These are phyloP conservation scores for Danaus chrysippus DNA, from an alignment of 2,888 invertebrate genomes.

Conservation along the genomic window DNA sequence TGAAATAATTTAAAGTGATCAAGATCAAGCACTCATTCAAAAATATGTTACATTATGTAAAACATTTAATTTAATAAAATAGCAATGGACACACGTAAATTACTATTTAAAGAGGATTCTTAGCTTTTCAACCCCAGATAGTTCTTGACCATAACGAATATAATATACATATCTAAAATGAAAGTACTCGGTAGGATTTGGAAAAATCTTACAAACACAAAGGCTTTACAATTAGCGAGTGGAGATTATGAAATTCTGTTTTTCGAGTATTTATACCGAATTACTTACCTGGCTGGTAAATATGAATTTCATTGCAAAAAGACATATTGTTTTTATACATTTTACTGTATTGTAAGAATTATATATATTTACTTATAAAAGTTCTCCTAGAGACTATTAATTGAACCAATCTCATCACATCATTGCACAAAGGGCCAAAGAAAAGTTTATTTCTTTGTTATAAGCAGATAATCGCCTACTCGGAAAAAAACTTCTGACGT, in stretches of 20 bases:
- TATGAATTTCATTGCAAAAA: not conserved
- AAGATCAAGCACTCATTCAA: too few relatives aligned
- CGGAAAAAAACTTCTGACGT: too few relatives aligned
- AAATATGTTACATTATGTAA: too few relatives aligned
- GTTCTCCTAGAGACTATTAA: too few relatives aligned
- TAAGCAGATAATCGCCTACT: too few relatives aligned
- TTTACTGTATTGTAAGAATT: not conserved
- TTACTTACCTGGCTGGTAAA: constrained; percentile 56
- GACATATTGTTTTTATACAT: not conserved
- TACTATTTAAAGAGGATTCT: constrained; percentile 2
- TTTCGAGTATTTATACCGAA: constrained; percentile 59
- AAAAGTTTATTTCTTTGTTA: too few relatives aligned
- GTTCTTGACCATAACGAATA: not conserved
- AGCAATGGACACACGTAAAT: not conserved
- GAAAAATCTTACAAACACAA: constrained; percentile 51
- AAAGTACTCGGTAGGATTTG: constrained; percentile 39
- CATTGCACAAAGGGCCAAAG: too few relatives aligned
- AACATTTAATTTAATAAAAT: too few relatives aligned
- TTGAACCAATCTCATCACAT: too few relatives aligned
- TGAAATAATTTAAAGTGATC: too few relatives aligned
- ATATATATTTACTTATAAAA: not conserved
- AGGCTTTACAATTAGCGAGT: constrained; percentile 53
- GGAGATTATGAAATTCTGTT: constrained; percentile 55
- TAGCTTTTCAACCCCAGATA: not conserved
- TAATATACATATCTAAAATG: constrained; percentile 38